Base-by-base conservation (phyloP, 2,113 vertebrate genomes). In the Motacilla tschutschensis region DNA sequence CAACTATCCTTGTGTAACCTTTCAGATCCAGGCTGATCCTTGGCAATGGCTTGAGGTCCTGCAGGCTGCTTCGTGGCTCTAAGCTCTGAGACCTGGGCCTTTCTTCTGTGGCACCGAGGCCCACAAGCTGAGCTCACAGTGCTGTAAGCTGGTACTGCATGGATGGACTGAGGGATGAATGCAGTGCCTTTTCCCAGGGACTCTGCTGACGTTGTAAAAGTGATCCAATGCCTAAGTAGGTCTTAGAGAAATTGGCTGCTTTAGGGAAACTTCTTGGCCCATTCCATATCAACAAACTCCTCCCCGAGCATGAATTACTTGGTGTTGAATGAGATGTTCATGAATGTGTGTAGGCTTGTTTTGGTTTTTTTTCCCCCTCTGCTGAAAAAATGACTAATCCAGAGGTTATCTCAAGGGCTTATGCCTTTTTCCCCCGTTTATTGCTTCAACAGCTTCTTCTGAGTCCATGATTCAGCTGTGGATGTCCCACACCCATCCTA, bases 401-500 rank as follows among this genome's bases (percentile, higher is more conserved):
- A 71, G 46, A 79, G 60, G 53, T 80, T 76, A 87, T 66, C 17
- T 83, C 48, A 89, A 74, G 41, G 60, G 35, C 35, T 94, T 77
- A 85, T 66, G 41, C 29, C 53, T 44, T 79, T 65, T 10, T 0
- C 2, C 12, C 28, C 6, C 12, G 58, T 79, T 71, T 69, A 54
- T 93, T 94, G 65, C 65, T 46, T 84, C 79, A 90, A 64, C 62
- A 79, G 36, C 44, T 82, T 47, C n/a, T 92, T 79, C 29, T 71
- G 25, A 89, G 60, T 48, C n/a, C 17, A 41, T 92, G 76, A 93
- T 55, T 92, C 82, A 94, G 48, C 82, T 67, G 40, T 76, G 48
- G 11, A 79, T 46, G 33, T 85, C 73, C 69, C 94, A 94, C 91
- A 91, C 93, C 91, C 93, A 83, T 57, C 26, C 13, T 24, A 69